Evolutionary conservation across 1,140 invertebrate species (phyloP).

Genomic region (Hycleus phaleratus): DNA sequence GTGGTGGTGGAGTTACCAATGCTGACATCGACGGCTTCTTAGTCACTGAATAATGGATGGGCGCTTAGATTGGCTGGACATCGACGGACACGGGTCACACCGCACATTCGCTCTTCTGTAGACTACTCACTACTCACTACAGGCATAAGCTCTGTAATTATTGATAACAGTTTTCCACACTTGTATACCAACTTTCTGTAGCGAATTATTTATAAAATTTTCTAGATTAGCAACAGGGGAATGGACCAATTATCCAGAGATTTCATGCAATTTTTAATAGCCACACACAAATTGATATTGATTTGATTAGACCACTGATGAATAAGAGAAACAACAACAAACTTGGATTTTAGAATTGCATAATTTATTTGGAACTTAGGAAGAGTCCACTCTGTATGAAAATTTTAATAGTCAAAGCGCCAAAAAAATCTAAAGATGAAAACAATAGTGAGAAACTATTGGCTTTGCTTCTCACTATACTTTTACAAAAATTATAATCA

Average conservation of each 20-base stretch:
- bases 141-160: background rate
- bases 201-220: background rate
- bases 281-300: background rate
- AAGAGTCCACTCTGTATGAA: too few species aligned
- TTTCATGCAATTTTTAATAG: conserved; percentile 3
- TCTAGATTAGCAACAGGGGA: conserved; percentile 2
- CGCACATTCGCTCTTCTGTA: conserved; percentile 19
- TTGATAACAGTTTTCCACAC: background rate
- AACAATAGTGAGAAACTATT: too few species aligned
- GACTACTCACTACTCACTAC: conserved; percentile 13
- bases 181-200: background rate
- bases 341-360: too few species aligned
- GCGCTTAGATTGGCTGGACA: conserved; percentile 21
- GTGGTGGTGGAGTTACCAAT: too few species aligned
- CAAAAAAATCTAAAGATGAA: too few species aligned
- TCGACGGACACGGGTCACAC: conserved; percentile 24
- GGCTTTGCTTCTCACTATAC: too few species aligned
- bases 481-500: too few species aligned
- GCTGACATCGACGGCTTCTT: conserved; percentile 18
- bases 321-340: too few species aligned
- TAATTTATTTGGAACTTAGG: too few species aligned
- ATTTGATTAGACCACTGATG: background rate
- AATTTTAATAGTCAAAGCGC: too few species aligned
- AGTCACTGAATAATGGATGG: conserved; percentile 26
- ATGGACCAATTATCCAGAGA: background rate